These are phyloP conservation scores for Chionoecetes opilio DNA, from an alignment of 1,140 invertebrate genomes.

Conservation along the genomic window DNA sequence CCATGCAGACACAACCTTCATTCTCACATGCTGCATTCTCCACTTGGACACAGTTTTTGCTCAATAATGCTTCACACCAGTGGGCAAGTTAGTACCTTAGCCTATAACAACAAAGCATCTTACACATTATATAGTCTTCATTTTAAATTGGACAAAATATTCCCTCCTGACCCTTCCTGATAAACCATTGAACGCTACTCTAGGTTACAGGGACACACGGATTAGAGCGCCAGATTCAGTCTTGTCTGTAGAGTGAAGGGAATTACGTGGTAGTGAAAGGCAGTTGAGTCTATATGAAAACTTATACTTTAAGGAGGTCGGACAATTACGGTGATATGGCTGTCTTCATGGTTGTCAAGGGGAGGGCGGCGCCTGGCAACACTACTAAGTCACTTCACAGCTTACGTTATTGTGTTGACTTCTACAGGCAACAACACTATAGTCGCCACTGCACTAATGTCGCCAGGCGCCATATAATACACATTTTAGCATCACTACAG, in stretches of 20 bases:
- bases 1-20: background rate
- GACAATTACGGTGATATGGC: background rate
- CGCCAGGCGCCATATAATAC: too few relatives aligned
- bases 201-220: background rate
- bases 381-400: constrained; percentile 8
- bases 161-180: constrained; percentile 1
- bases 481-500: too few relatives aligned
- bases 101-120: constrained; percentile 1
- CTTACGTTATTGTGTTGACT: background rate
- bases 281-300: background rate
- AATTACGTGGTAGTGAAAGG: background rate
- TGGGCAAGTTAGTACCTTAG: background rate
- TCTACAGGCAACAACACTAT: too few relatives aligned
- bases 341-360: constrained; percentile 6
- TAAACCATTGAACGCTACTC: background rate
- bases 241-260: background rate
- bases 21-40: background rate
- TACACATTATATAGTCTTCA: background rate
- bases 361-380: background rate
- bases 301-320: background rate
- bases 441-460: too few relatives aligned
- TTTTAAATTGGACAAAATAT: constrained; percentile 12
- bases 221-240: background rate
- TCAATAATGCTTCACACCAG: background rate
- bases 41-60: background rate